phyloP scores from a whole-genome alignment of 2,113 vertebrate species.

The Tor tambroides region DNA sequence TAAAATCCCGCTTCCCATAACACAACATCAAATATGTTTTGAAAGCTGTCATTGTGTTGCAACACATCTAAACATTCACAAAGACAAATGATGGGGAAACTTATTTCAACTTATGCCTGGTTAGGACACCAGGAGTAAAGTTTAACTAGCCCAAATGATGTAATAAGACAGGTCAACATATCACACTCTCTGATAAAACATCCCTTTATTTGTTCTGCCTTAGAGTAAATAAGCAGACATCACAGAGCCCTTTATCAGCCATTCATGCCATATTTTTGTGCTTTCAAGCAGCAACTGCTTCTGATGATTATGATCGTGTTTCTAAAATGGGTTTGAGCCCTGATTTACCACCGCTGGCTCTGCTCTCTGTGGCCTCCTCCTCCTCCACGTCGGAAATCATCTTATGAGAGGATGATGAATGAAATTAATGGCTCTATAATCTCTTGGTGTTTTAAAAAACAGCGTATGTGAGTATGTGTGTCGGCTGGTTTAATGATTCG shows the following conservation, averaged over 20 bases:
- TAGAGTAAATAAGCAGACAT: neutral
- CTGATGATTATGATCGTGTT: conserved; percentile 19
- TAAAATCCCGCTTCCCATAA: neutral
- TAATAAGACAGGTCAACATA: neutral
- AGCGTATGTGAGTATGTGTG: conserved; percentile 24
- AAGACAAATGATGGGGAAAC: neutral
- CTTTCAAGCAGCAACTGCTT: conserved; percentile 13
- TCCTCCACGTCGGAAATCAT: conserved; percentile 39
- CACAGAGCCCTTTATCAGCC: neutral
- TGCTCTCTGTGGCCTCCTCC: conserved; percentile 18
- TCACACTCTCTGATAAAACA: conserved; percentile 31
- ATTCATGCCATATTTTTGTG: neutral
- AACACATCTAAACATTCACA: neutral
- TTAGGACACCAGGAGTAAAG: neutral
- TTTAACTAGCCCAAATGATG: neutral
- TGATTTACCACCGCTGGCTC: conserved; percentile 37
- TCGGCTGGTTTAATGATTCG: conserved; percentile 14
- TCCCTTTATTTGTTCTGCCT: conserved; percentile 34
- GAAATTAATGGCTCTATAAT: conserved; percentile 54
- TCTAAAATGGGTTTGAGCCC: conserved; percentile 26
- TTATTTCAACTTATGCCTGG: neutral
- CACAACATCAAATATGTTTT: neutral
- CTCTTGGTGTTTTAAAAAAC: conserved; percentile 24
- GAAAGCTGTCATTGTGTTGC: neutral
- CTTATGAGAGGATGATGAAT: conserved; percentile 47